These are phyloP conservation scores for Hippocampus zosterae DNA, from an alignment of 2,113 vertebrate genomes.

Conservation along the genomic window DNA sequence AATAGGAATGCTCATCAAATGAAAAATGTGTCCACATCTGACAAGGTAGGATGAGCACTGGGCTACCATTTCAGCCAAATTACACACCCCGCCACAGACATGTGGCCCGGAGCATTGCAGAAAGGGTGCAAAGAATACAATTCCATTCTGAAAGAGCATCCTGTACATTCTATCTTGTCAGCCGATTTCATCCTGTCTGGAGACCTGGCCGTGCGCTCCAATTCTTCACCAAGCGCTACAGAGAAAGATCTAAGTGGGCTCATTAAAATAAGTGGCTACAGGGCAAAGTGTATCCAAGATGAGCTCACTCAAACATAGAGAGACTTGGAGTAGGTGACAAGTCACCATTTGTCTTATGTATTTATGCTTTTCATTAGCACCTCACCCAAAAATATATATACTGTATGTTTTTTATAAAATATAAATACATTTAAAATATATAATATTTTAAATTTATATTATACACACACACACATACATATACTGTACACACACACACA, in stretches of 20 bases:
- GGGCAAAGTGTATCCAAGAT: constrained; percentile 36
- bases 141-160: constrained; percentile 29
- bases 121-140: constrained; percentile 19
- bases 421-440: too few species aligned
- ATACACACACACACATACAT: background rate
- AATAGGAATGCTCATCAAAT: constrained; percentile 66
- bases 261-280: constrained; percentile 68
- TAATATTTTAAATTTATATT: too few species aligned
- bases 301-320: constrained; percentile 44
- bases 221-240: constrained; percentile 57
- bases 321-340: constrained; percentile 40
- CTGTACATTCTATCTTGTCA: constrained; percentile 32
- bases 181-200: constrained; percentile 36
- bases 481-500: too few species aligned
- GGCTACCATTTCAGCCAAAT: constrained; percentile 57
- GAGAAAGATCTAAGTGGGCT: constrained; percentile 62
- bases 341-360: constrained; percentile 42
- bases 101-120: constrained; percentile 5
- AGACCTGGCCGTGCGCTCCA: constrained; percentile 43
- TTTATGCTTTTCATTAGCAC: constrained; percentile 35
- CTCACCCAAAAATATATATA: background rate
- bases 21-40: constrained; percentile 66
- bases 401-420: too few species aligned
- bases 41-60: constrained; percentile 59
- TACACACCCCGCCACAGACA: constrained; percentile 32